phyloP scores from a whole-genome alignment of 2,797 vertebrate genomes.

The Enoplosus armatus region DNA sequence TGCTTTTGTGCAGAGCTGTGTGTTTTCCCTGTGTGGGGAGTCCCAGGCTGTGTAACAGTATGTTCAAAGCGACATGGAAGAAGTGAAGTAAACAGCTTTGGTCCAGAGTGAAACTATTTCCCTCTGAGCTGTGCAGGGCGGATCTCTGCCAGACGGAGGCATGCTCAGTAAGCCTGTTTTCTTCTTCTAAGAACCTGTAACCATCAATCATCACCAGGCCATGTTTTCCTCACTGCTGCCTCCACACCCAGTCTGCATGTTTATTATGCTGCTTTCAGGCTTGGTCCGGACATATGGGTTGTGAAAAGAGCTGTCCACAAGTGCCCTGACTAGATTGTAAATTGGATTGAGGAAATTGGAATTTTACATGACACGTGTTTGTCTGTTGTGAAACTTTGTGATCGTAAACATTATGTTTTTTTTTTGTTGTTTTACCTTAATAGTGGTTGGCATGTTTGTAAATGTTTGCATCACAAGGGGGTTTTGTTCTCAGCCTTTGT shows the following conservation, averaged over 20 bases:
- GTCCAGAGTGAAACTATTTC: conserved; percentile 68
- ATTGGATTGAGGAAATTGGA: background rate
- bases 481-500: background rate
- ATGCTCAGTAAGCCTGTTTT: conserved; percentile 87
- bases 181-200: conserved; percentile 85
- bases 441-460: background rate
- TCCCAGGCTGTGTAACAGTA: conserved; percentile 19
- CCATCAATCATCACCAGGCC: conserved; percentile 86
- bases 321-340: background rate
- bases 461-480: background rate
- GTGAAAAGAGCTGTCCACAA: rapidly evolving
- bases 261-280: conserved; percentile 73
- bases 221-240: conserved; percentile 70
- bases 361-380: background rate
- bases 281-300: background rate
- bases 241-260: conserved; percentile 83
- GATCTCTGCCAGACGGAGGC: conserved; percentile 67
- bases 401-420: background rate
- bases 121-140: conserved; percentile 62
- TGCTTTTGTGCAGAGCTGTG: conserved; percentile 25
- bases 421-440: conserved; percentile 4
- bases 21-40: conserved; percentile 29
- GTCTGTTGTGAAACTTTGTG: background rate
- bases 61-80: conserved; percentile 39
- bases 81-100: conserved; percentile 64